These are phyloP conservation scores for Corvus moneduloides DNA, from an alignment of 2,113 vertebrate genomes.

Conservation along the genomic window DNA sequence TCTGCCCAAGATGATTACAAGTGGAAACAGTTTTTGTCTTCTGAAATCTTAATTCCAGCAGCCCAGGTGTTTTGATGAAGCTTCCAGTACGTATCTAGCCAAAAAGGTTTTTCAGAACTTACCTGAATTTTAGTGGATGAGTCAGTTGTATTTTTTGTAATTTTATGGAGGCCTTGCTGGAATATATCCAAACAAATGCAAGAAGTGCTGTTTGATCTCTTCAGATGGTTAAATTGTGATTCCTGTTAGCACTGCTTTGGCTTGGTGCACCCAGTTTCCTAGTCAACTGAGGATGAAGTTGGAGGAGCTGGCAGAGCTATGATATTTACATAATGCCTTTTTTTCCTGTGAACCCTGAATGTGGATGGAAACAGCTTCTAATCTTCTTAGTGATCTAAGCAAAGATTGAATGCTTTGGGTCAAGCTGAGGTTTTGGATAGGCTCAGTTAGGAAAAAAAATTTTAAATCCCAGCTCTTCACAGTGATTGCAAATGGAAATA, in stretches of 20 bases:
- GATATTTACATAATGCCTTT: constrained; percentile 58
- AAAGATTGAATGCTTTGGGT: constrained; percentile 58
- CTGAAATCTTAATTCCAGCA: constrained; percentile 3
- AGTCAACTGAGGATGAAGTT: constrained; percentile 39
- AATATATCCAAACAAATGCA: neutral
- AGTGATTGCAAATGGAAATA: neutral
- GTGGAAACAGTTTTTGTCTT: constrained; percentile 4
- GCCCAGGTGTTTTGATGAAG: neutral
- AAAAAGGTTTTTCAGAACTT: neutral
- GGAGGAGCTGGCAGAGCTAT: constrained; percentile 33
- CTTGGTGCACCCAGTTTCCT: constrained; percentile 15
- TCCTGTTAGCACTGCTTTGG: constrained; percentile 13
- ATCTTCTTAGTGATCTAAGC: constrained; percentile 61
- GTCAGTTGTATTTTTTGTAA: neutral
- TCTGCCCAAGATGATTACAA: neutral
- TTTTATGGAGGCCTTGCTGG: neutral
- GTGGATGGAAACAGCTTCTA: constrained; percentile 51
- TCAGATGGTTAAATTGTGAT: constrained; percentile 2
- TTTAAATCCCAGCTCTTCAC: neutral
- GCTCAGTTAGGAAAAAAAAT: neutral
- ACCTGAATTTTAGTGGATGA: neutral
- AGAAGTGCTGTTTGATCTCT: constrained; percentile 40
- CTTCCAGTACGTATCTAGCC: neutral
- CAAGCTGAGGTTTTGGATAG: constrained; percentile 24
- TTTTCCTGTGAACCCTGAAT: constrained; percentile 37